Evolutionary conservation across 1,140 invertebrate genomes (phyloP).

Genomic region (Heliothis virescens): DNA sequence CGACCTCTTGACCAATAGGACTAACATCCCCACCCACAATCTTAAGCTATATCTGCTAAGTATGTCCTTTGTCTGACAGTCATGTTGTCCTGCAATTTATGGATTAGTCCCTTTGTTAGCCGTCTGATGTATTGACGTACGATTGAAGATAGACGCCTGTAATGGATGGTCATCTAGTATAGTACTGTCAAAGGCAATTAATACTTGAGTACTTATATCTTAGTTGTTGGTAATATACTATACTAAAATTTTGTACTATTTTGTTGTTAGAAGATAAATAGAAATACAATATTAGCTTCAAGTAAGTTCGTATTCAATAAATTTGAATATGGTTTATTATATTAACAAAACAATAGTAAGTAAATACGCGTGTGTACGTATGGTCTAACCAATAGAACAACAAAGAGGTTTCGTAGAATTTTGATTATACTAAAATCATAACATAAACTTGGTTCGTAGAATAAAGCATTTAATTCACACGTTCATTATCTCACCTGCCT

Average conservation of each 20-base stretch:
- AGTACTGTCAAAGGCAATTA: conserved; percentile 40
- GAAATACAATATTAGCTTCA: neutral
- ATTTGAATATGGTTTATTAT: too few species aligned
- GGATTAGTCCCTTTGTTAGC: conserved; percentile 63
- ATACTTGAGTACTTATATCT: conserved; percentile 46
- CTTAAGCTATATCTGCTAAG: conserved; percentile 36
- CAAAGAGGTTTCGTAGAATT: too few species aligned
- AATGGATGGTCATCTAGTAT: conserved; percentile 53
- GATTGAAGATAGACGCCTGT: conserved; percentile 60
- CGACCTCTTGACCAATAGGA: neutral
- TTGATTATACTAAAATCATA: too few species aligned
- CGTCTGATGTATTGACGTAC: conserved; percentile 61
- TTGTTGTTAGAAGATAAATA: neutral
- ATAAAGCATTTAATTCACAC: too few species aligned
- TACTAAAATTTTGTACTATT: neutral
- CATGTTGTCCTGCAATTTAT: conserved; percentile 67
- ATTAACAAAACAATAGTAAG: too few species aligned
- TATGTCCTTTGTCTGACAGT: conserved; percentile 57
- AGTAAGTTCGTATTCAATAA: too few species aligned
- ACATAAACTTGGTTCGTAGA: too few species aligned
- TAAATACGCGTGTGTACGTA: too few species aligned
- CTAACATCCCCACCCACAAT: neutral
- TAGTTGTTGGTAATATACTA: conserved; percentile 46
- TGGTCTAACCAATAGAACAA: too few species aligned
- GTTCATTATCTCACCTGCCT: neutral